Evolutionary conservation across 92 coral and sea anemone genomes (phyloP).

Genomic region (Bergia puertoricense): DNA sequence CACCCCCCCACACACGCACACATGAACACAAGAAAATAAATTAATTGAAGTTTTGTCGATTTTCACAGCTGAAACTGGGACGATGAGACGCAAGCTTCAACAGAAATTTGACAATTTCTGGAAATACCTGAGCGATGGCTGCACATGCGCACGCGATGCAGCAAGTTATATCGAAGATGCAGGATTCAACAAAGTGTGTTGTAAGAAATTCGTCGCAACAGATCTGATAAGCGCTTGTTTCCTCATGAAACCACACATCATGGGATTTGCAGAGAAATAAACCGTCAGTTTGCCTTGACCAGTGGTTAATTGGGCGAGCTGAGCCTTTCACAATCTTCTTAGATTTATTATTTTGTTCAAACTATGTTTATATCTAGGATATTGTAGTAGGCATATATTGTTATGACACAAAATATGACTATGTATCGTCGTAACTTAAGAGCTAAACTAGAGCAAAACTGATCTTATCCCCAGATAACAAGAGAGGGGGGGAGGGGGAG

Average conservation of each 20-base stretch:
- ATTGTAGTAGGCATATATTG: too few species aligned
- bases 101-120: slow-evolving; percentile 64
- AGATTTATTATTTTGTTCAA: too few species aligned
- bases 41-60: neutral
- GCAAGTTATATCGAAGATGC: slow-evolving; percentile 69
- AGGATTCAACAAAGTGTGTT: slow-evolving; percentile 67
- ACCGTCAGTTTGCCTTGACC: neutral
- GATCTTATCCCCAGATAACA: too few species aligned
- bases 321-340: too few species aligned
- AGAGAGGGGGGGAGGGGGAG: too few species aligned
- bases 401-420: too few species aligned
- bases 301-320: neutral
- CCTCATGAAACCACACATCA: slow-evolving; percentile 80
- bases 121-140: slow-evolving; percentile 92
- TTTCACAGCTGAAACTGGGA: slow-evolving; percentile 70
- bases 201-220: slow-evolving; percentile 62
- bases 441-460: too few species aligned
- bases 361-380: too few species aligned
- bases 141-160: slow-evolving; percentile 76
- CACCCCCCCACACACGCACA: neutral
- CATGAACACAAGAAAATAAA: neutral
- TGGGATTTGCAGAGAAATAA: slow-evolving; percentile 84
- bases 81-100: slow-evolving; percentile 65
- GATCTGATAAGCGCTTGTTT: slow-evolving; percentile 55
- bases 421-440: too few species aligned